Conservation (phyloP, 1,140 invertebrate species). For the Gerris buenoi region DNA sequence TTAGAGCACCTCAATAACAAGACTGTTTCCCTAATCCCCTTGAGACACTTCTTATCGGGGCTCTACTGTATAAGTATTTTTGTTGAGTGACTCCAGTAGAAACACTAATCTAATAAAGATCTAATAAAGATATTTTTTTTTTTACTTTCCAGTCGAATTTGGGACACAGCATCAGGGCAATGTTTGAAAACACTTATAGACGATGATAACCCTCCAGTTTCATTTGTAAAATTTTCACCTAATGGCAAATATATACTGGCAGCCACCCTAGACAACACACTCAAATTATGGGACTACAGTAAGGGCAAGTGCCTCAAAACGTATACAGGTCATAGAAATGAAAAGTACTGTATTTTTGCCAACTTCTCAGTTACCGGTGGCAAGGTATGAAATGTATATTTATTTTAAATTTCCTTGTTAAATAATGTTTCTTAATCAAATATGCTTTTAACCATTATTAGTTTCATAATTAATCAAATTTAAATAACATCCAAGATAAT, state of each 20-base stretch:
- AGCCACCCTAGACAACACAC: slow-evolving; percentile 92
- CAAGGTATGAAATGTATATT: slow-evolving; percentile 50
- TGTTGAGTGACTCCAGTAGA: too few species aligned
- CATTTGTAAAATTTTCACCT: slow-evolving; percentile 99
- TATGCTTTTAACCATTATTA: too few species aligned
- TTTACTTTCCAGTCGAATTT: slow-evolving; percentile 93
- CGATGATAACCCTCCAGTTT: slow-evolving; percentile 97
- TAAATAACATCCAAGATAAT: too few species aligned
- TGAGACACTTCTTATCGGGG: too few species aligned
- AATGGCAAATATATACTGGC: slow-evolving; percentile 99
- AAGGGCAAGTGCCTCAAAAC: slow-evolving; percentile 96
- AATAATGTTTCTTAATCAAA: too few species aligned
- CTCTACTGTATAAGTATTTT: too few species aligned
- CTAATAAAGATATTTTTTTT: too few species aligned
- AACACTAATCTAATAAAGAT: too few species aligned
- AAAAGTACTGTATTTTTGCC: slow-evolving; percentile 99
- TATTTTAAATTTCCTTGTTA: neutral
- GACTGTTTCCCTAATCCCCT: too few species aligned
- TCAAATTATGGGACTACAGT: slow-evolving; percentile 98
- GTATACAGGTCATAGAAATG: slow-evolving; percentile 95
- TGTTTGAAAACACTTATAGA: slow-evolving; percentile 93
- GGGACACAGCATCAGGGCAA: slow-evolving; percentile 98
- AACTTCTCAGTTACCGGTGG: slow-evolving; percentile 99
- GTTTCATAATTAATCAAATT: too few species aligned
- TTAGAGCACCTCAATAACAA: too few species aligned